Conservation (phyloP, 2,888 invertebrate genomes). For the Cynaeus angustus region DNA sequence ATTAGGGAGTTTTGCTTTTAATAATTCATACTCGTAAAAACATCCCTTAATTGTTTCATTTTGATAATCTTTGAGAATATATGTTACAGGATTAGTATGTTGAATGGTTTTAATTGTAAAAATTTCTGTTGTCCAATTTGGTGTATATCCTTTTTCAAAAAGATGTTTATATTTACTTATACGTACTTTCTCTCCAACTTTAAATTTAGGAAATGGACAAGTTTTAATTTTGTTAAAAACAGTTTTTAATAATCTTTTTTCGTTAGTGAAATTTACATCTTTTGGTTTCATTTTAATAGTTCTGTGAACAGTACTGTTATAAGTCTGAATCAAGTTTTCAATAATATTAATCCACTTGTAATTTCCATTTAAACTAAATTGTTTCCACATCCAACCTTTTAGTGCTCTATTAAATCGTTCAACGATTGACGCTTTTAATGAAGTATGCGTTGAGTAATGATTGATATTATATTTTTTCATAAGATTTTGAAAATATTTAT, state of each 20-base stretch:
- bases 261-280: conserved; percentile 63
- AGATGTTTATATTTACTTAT: conserved; percentile 58
- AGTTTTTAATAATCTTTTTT: conserved; percentile 56
- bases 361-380: conserved; percentile 60
- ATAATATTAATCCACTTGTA: conserved; percentile 60
- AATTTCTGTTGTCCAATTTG: conserved; percentile 25
- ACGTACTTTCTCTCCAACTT: conserved; percentile 62
- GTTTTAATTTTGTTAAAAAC: conserved; percentile 58
- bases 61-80: conserved; percentile 33
- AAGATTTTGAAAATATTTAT: conserved; percentile 32
- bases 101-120: conserved; percentile 10
- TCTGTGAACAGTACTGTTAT: conserved; percentile 64
- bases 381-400: conserved; percentile 20
- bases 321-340: conserved; percentile 52
- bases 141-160: conserved; percentile 37
- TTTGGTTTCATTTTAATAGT: conserved; percentile 63
- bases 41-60: conserved; percentile 16
- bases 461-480: conserved; percentile 46
- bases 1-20: conserved; percentile 55
- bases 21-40: conserved; percentile 15
- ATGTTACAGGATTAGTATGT: conserved; percentile 31
- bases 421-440: conserved; percentile 45
- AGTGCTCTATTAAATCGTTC: conserved; percentile 27
- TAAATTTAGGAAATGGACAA: conserved; percentile 53
- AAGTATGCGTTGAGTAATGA: conserved; percentile 47